Evolutionary conservation across 2,113 vertebrate species (phyloP), one percentile per base, ranked within the genome.

Genomic region (Tupaia tana): DNA sequence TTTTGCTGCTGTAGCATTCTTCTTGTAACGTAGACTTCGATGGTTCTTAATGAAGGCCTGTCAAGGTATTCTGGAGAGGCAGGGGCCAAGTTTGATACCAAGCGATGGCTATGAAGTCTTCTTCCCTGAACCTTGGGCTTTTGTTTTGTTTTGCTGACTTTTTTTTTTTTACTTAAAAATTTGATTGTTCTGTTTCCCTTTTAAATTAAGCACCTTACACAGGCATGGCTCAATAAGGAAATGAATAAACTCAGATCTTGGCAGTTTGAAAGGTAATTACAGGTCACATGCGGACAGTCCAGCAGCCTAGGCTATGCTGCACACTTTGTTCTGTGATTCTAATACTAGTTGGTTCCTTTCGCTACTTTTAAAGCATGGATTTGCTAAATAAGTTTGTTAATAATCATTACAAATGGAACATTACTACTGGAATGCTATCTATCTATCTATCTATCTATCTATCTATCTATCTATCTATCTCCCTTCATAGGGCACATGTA

Each of bases 321-420:
- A 16, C 43, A n/a, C 31, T n/a, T 81, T 43, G 43, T 59, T 20
- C 54, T 52, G 2, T 80, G 29, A 84, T 25, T 10, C 18, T 31
- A 22, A 6, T 6, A 66, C 63, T 61, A 59, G 81, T 27, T 92
- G 15, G 12, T 34, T 54, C 9, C 24, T 84, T 18, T 84, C 5
- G 16, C 27, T 74, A 61, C 3, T 22, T 88, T 71, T 71, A 63
- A 77, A 25, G 16, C 61, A 74, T 6, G 73, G 27, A 24, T 90
- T 74, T n/a, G 43, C 54, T 79, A 71, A 61, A 66, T 77, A 75
- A 18, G 22, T 80, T 85, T 9, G 29, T 91, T 22, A 67, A 63
- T 78, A 90, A 84, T 88, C 61, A 84, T 31, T 85, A 20, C 78
- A 63, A 77, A 91, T 82, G 20, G 27, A 88, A 34, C 27, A 85